Conservation (phyloP, 2,888 invertebrate species). For the Blastobasis lacticolella region DNA sequence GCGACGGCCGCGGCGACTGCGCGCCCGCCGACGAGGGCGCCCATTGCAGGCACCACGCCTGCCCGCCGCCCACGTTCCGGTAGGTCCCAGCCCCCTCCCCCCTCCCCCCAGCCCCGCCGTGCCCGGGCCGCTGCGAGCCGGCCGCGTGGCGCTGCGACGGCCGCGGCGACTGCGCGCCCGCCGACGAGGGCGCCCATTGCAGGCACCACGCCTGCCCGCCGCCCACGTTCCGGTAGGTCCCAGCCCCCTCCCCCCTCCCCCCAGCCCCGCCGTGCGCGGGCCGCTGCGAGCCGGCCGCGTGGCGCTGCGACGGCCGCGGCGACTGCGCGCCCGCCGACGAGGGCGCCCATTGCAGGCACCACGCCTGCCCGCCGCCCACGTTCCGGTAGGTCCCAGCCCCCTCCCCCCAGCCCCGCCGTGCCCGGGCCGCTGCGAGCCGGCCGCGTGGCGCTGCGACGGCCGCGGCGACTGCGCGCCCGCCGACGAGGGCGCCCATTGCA, state of each 20-base stretch:
- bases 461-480: slow-evolving; percentile 83
- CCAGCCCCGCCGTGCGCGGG: slow-evolving; percentile 77
- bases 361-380: too few species aligned
- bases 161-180: slow-evolving; percentile 84
- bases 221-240: slow-evolving; percentile 39
- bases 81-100: too few species aligned
- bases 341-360: too few species aligned
- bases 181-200: slow-evolving; percentile 79
- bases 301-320: slow-evolving; percentile 79
- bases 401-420: slow-evolving; percentile 72
- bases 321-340: slow-evolving; percentile 87
- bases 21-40: slow-evolving; percentile 86
- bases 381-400: too few species aligned
- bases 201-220: slow-evolving; percentile 64
- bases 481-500: too few species aligned
- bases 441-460: slow-evolving; percentile 78
- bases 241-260: not conserved
- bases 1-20: slow-evolving; percentile 83
- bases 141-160: slow-evolving; percentile 79
- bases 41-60: slow-evolving; percentile 57
- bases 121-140: slow-evolving; percentile 76
- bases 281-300: slow-evolving; percentile 76
- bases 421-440: slow-evolving; percentile 80
- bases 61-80: slow-evolving; percentile 55
- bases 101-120: too few species aligned